A percentile compares a stretch with the other conserved stretches of the same genome.
Conservation (phyloP, 2,113 vertebrate genomes). For the Phrynosoma blainvillii region DNA sequence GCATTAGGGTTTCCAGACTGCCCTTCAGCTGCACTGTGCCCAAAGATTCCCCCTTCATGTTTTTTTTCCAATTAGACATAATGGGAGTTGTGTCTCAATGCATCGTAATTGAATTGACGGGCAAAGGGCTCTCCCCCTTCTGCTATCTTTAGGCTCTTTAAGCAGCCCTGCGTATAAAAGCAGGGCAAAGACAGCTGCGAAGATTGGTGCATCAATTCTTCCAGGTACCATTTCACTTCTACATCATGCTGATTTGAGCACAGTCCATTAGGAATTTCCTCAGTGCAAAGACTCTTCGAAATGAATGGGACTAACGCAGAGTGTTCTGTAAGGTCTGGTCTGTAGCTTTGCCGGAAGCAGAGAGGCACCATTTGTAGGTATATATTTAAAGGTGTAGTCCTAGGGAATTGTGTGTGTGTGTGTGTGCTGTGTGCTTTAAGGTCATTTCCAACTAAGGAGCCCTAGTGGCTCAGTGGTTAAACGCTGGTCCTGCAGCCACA, state of each 20-base stretch:
- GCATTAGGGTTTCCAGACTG: neutral
- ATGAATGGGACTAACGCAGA: too few relatives aligned
- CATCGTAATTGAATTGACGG: neutral
- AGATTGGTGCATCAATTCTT: neutral
- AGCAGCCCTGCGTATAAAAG: slow-evolving; percentile 16
- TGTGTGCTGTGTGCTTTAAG: too few relatives aligned
- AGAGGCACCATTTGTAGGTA: neutral
- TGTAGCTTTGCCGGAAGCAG: neutral
- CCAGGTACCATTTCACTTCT: fast-evolving
- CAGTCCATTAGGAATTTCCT: neutral
- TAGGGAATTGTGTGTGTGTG: too few relatives aligned
- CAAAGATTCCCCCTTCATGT: neutral
- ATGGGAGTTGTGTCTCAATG: slow-evolving; percentile 33
- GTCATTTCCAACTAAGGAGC: too few relatives aligned
- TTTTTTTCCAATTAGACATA: neutral
- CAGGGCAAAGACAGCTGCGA: fast-evolving
- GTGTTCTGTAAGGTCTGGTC: too few relatives aligned
- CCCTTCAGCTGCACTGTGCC: neutral
- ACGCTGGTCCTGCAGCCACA: too few relatives aligned
- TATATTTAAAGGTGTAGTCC: too few relatives aligned
- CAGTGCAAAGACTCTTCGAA: too few relatives aligned
- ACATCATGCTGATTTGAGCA: neutral
- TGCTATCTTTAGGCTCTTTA: neutral
- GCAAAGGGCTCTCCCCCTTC: neutral
- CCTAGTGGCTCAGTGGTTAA: too few relatives aligned